These are phyloP conservation scores for Eudasyphora cyanicolor DNA, from an alignment of 2,888 invertebrate genomes.

Conservation along the genomic window DNA sequence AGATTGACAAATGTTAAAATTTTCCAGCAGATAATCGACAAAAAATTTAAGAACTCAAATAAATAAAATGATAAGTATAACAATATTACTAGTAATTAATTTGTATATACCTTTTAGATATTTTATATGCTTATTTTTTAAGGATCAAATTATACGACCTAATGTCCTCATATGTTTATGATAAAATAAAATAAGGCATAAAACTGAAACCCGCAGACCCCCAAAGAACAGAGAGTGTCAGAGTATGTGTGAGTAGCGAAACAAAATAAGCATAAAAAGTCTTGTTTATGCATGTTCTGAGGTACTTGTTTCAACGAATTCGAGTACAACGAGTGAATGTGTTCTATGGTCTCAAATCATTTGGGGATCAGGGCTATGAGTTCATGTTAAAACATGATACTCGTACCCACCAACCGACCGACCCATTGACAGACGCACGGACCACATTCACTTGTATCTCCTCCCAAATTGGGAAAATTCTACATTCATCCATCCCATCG, in stretches of 20 bases:
- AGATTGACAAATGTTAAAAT: no score
- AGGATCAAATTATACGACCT: neutral
- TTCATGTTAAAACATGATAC: neutral
- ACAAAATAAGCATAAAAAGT: neutral
- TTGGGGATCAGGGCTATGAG: constrained; percentile 6
- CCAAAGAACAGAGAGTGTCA: neutral
- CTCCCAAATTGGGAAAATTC: no score
- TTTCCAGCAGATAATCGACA: no score
- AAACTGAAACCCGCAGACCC: neutral
- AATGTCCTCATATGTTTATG: neutral
- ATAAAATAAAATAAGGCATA: neutral
- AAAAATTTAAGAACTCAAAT: no score
- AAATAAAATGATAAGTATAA: no score
- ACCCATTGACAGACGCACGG: neutral
- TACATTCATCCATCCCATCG: no score
- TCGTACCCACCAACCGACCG: neutral
- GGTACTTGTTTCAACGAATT: constrained; percentile 7
- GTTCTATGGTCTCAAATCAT: constrained; percentile 18
- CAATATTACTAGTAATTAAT: no score
- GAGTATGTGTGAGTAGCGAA: neutral
- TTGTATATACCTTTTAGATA: no score
- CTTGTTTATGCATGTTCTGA: constrained; percentile 24
- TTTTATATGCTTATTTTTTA: no score
- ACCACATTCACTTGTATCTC: neutral
- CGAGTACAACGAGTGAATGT: constrained; percentile 12